Evolutionary conservation across 2,797 vertebrate genomes (phyloP).

Genomic region (Triplophysa bombifrons): DNA sequence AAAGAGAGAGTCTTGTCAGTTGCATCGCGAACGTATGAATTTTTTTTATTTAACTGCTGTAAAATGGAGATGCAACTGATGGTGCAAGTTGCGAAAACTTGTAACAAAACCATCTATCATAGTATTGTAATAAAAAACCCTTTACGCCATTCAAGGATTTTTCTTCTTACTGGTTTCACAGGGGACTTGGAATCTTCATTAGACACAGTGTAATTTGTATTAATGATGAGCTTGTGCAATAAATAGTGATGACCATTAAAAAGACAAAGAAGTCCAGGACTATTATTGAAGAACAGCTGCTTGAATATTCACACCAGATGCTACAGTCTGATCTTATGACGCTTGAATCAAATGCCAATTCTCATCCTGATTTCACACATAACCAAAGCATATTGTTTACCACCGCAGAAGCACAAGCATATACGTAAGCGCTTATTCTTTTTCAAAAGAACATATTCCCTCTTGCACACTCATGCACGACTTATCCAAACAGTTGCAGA

Average conservation of each 20-base stretch:
- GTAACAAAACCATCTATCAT: no score
- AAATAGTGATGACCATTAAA: neutral
- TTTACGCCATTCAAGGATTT: neutral
- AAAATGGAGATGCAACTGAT: neutral
- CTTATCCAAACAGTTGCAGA: neutral
- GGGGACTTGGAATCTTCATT: neutral
- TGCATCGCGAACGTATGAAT: neutral
- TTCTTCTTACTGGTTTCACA: neutral
- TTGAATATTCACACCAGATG: neutral
- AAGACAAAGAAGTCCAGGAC: neutral
- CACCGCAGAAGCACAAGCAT: neutral
- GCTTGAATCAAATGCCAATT: neutral
- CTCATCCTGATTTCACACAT: neutral
- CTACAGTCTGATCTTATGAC: neutral
- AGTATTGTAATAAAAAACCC: neutral
- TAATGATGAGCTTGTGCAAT: neutral
- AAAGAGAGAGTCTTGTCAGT: constrained; percentile 21
- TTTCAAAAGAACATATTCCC: neutral
- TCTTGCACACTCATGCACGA: neutral
- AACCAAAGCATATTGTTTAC: neutral
- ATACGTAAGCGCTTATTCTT: neutral
- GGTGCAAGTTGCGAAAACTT: no score
- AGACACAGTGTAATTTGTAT: neutral
- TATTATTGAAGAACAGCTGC: neutral
- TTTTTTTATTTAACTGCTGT: neutral